These are phyloP conservation scores for Polypterus senegalus DNA, from an alignment of 2,113 vertebrate species.

Conservation along the genomic window DNA sequence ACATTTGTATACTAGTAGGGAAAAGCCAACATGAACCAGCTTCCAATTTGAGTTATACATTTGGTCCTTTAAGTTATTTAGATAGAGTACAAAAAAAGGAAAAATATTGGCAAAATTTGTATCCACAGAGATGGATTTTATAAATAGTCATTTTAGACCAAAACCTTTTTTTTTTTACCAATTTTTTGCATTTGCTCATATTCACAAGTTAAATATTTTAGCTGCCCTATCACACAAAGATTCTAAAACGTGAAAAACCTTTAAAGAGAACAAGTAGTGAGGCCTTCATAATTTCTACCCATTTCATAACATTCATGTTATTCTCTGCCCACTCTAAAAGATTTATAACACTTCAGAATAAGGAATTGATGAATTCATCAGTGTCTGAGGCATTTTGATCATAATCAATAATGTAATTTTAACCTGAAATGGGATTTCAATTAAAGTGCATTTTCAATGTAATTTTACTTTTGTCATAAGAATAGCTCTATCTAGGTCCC, in stretches of 20 bases:
- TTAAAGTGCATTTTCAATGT: slow-evolving; percentile 41
- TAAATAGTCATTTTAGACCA: no score
- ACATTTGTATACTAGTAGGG: no score
- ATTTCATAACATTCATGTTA: slow-evolving; percentile 36
- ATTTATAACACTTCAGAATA: slow-evolving; percentile 41
- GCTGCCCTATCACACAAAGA: neutral
- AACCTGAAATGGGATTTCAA: slow-evolving; percentile 50
- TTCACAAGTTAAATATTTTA: no score
- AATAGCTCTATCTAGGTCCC: slow-evolving; percentile 19
- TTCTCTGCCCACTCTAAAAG: slow-evolving; percentile 34
- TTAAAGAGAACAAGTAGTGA: slow-evolving; percentile 27
- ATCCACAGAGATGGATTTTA: no score
- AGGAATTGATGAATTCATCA: slow-evolving; percentile 55
- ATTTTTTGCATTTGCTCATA: no score
- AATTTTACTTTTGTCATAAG: slow-evolving; percentile 38
- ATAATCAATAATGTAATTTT: slow-evolving; percentile 63
- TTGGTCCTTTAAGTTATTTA: no score
- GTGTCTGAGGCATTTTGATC: slow-evolving; percentile 38
- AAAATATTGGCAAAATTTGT: no score
- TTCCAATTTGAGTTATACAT: no score
- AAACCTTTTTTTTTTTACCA: no score
- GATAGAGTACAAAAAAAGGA: no score
- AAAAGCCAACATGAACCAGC: no score
- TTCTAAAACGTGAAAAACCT: neutral
- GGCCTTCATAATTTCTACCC: slow-evolving; percentile 39